Evolutionary conservation across 2,888 invertebrate species (phyloP).

Genomic region (Dolichopus griseipennis): DNA sequence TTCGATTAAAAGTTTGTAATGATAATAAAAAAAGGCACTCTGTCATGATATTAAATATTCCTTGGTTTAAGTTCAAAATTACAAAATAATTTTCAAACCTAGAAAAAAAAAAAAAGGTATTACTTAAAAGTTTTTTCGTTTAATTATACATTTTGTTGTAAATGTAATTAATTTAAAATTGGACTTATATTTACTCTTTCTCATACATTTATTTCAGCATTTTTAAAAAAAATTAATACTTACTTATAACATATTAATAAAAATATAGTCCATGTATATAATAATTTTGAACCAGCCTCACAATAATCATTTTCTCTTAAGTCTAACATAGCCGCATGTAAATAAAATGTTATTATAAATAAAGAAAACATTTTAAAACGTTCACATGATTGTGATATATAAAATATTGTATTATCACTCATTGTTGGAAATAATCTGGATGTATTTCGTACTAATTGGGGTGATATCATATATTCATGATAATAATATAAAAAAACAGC

Average conservation of each 20-base stretch:
- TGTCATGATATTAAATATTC: slow-evolving; percentile 38
- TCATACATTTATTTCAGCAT: too few species aligned
- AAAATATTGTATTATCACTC: slow-evolving; percentile 36
- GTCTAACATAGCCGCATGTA: slow-evolving; percentile 39
- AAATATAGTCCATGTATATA: slow-evolving; percentile 35
- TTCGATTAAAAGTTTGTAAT: slow-evolving; percentile 35
- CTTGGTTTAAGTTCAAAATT: slow-evolving; percentile 38
- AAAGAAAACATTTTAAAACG: slow-evolving; percentile 41
- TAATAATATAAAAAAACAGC: slow-evolving; percentile 39
- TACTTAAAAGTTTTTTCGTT: neutral
- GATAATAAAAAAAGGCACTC: slow-evolving; percentile 36
- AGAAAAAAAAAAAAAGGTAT: slow-evolving; percentile 14
- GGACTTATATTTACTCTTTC: too few species aligned
- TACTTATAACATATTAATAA: slow-evolving; percentile 38
- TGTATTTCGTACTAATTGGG: slow-evolving; percentile 37
- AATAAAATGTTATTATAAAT: slow-evolving; percentile 39
- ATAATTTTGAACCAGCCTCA: slow-evolving; percentile 37
- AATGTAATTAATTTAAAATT: too few species aligned
- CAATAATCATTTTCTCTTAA: slow-evolving; percentile 36
- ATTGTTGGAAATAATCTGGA: slow-evolving; percentile 41
- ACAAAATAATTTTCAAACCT: slow-evolving; percentile 44
- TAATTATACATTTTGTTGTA: too few species aligned
- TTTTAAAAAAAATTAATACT: slow-evolving; percentile 13
- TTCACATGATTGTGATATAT: slow-evolving; percentile 39
- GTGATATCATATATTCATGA: slow-evolving; percentile 41